Percentiles rank a stretch among this genome's conserved stretches.
Conservation (phyloP, 23 tunicate species). For the Corella eumyota region DNA sequence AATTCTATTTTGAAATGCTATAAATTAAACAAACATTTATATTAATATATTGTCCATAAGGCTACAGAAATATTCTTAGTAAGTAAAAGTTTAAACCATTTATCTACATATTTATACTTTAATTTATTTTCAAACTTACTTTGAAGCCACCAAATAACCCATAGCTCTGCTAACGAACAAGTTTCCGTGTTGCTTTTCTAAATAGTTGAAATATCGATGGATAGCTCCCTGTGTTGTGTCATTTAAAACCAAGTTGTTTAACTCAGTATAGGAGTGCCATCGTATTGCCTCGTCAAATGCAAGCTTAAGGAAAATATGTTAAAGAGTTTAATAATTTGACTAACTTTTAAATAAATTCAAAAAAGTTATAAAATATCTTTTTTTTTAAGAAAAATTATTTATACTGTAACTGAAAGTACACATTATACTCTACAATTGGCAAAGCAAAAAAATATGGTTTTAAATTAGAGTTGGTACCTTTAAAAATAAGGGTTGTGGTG, state of each 20-base stretch:
- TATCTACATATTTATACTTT: too few species aligned
- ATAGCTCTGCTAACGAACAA: slow-evolving; percentile 49
- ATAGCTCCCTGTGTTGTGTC: slow-evolving; percentile 36
- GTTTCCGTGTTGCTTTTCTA: slow-evolving; percentile 48
- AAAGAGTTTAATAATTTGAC: neutral
- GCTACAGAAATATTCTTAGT: too few species aligned
- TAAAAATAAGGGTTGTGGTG: slow-evolving; percentile 52
- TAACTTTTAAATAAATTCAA: neutral
- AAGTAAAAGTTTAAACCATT: too few species aligned
- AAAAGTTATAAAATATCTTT: neutral
- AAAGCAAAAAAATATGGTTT: neutral
- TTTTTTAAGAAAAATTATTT: neutral
- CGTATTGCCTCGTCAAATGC: slow-evolving; percentile 71
- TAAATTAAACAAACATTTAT: too few species aligned
- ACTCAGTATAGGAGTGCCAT: slow-evolving; percentile 69
- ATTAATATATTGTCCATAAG: too few species aligned
- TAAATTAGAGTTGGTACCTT: slow-evolving; percentile 18
- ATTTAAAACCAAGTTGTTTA: slow-evolving; percentile 13
- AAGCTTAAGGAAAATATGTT: slow-evolving; percentile 28
- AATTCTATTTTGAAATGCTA: too few species aligned
- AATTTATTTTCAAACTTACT: too few species aligned
- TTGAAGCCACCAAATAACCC: slow-evolving; percentile 67
- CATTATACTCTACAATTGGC: neutral
- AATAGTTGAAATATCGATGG: slow-evolving; percentile 32
- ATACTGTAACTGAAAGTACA: neutral